Evolutionary conservation across 2,113 vertebrate species (phyloP).

Genomic region (Artemisiospiza belli): DNA sequence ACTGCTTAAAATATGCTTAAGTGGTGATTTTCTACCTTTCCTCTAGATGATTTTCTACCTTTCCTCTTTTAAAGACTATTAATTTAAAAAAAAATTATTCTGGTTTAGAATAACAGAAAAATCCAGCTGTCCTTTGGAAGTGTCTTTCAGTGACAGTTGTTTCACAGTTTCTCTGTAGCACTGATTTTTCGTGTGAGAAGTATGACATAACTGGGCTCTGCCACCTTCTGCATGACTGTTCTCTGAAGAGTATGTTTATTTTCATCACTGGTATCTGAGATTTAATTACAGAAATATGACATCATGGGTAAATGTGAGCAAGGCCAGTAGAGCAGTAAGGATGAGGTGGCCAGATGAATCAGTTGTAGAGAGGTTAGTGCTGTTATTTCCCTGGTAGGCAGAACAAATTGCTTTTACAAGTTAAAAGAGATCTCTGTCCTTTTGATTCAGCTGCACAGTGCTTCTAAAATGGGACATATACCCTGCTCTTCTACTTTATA

Average conservation of each 20-base stretch:
- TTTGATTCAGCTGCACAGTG: not conserved
- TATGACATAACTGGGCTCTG: not conserved
- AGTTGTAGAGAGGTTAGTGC: not conserved
- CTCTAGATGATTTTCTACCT: not conserved
- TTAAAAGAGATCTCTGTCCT: not conserved
- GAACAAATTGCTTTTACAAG: not conserved
- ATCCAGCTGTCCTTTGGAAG: not conserved
- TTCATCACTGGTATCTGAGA: not conserved
- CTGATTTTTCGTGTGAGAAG: not conserved
- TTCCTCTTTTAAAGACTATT: not conserved
- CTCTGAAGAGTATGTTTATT: not conserved
- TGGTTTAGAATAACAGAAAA: not conserved
- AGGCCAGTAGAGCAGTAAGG: not conserved
- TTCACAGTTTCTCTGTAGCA: not conserved
- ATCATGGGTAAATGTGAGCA: not conserved
- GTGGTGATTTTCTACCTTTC: not conserved
- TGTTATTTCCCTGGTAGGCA: not conserved
- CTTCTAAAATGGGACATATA: not conserved
- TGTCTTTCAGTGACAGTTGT: not conserved
- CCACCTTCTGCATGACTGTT: not conserved
- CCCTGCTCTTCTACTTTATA: not conserved
- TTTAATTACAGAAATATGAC: not conserved
- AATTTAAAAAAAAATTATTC: fast-evolving
- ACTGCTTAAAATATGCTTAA: not conserved
- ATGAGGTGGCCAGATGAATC: not conserved